Percentiles rank a stretch among this genome's conserved stretches.
phyloP scores from a whole-genome alignment of 2,113 vertebrate species.

The Pluvianellus socialis region DNA sequence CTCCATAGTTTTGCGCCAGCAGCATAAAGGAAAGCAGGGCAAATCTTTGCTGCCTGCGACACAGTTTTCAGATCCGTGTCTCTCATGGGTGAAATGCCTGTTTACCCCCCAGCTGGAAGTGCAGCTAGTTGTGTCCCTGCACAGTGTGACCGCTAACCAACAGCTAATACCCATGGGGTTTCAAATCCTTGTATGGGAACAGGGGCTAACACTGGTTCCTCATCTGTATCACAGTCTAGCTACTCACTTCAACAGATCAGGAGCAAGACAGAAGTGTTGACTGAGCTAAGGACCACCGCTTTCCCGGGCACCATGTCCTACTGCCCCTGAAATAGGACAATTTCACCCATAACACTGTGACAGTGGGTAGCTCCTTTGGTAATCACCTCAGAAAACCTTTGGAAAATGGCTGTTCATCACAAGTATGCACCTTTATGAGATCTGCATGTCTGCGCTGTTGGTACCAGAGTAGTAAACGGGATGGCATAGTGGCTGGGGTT shows the following conservation, averaged over 20 bases:
- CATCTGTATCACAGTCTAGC: neutral
- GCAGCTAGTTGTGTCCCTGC: neutral
- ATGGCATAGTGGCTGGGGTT: neutral
- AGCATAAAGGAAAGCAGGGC: neutral
- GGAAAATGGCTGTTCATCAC: neutral
- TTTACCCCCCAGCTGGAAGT: neutral
- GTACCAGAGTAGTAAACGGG: neutral
- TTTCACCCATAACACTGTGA: neutral
- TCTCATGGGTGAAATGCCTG: no score
- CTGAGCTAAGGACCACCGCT: neutral
- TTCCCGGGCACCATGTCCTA: neutral
- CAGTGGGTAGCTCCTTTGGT: neutral
- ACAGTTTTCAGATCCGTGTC: accelerated
- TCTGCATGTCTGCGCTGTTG: neutral
- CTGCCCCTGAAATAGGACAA: neutral
- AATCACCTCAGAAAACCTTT: neutral
- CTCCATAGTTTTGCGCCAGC: neutral
- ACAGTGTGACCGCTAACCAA: neutral
- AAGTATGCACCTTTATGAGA: neutral
- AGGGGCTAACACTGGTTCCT: neutral
- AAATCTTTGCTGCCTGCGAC: neutral
- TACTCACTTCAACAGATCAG: neutral
- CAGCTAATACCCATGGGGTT: neutral
- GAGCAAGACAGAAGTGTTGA: neutral
- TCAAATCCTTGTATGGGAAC: neutral